Evolutionary conservation across 2,888 invertebrate genomes (phyloP), one percentile per base, ranked within the genome.

Genomic region (Choristoneura rosaceana): DNA sequence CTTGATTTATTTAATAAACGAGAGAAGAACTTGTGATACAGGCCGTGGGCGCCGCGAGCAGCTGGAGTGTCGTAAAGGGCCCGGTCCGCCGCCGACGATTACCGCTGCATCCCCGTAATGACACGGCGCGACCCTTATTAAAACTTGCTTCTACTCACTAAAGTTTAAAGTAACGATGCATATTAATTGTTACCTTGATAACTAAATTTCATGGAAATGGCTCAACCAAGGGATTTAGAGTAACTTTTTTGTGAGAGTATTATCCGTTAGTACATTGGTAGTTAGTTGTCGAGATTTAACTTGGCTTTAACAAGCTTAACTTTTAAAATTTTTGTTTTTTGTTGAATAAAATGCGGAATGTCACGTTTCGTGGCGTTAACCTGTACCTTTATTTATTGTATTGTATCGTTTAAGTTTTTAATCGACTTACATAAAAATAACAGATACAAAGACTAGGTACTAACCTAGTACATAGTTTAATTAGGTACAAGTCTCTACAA

Each of bases 151-250:
- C 83, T 80, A 82, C 84, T 83, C 82, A 84, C 83, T 84, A 83
- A 90, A 91, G 84, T 90, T 90, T 87, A 85, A 86, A 89, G 87
- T 88, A 89, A 89, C 87, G 88, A 87, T 87, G 88, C 88, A 87
- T 89, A 90, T 89, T 91, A 87, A 91, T 90, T 88, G 84, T 85
- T 84, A 86, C 86, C 86, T 88, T 84, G 86, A 89, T 88, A 83
- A 80, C 79, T 83, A 82, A 83, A 84, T 86, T 88, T 83, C 64
- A 50, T 15, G 59, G 41, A 59, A 60, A 71, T 67, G 50, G 52
- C 68, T 60, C 50, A n/a, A 60, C 33, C 0, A n/a, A 15, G 38
- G 59, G 17, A 15, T 15, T 41, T 25, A 10, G 41, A 67, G 15
- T 14, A 61, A 66, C 25, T 34, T 62, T 47, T 45, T 62, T 33